A percentile compares a stretch with the other conserved stretches of the same genome.
Conservation (phyloP, 2,113 vertebrate species). For the Pyrgilauda ruficollis region DNA sequence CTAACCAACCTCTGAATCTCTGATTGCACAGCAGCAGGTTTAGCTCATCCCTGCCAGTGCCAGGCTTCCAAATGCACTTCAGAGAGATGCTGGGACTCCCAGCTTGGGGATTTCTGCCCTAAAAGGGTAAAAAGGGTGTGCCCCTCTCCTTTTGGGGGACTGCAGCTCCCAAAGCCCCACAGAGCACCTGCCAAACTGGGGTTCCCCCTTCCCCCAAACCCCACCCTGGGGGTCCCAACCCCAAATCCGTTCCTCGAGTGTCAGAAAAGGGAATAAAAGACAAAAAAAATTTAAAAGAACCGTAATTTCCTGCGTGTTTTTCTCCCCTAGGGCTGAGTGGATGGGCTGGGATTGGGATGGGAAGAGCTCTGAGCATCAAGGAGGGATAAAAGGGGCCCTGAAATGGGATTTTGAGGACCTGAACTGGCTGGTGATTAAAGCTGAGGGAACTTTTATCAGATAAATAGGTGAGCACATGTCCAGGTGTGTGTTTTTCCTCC, state of each 20-base stretch:
- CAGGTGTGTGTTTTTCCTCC: not conserved
- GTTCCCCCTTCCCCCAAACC: not conserved
- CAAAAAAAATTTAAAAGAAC: not conserved
- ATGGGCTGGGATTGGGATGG: not conserved
- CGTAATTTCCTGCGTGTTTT: not conserved
- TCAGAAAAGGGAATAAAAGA: not conserved
- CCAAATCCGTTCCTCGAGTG: not conserved
- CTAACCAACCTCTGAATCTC: not conserved
- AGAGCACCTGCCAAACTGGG: not conserved
- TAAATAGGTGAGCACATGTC: rapidly evolving
- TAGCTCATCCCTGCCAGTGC: not conserved
- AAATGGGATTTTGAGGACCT: not conserved
- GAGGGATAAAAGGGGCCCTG: not conserved
- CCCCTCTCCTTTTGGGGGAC: not conserved
- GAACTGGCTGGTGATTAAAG: not conserved
- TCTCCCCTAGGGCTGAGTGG: not conserved
- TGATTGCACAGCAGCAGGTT: not conserved
- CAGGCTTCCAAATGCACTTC: not conserved
- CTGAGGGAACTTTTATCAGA: not conserved
- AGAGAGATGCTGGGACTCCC: not conserved
- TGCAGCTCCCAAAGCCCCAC: rapidly evolving
- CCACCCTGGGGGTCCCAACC: not conserved
- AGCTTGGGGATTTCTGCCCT: not conserved
- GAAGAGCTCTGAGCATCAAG: not conserved
- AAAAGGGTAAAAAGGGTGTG: not conserved